phyloP scores from a whole-genome alignment of 2,113 vertebrate genomes.

The Nibea coibor region DNA sequence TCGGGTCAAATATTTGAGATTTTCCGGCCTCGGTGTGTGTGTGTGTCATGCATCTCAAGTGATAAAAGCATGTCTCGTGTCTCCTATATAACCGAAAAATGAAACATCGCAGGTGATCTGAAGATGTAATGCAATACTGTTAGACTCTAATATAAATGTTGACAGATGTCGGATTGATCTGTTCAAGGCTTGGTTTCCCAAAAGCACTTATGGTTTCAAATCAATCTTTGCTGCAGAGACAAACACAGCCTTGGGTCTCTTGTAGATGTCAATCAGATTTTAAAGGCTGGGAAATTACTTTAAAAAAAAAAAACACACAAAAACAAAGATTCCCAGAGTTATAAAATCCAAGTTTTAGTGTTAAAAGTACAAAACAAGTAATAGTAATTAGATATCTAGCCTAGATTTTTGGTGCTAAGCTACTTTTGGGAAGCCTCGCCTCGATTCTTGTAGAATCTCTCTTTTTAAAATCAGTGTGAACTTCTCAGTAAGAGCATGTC shows the following conservation, averaged over 20 bases:
- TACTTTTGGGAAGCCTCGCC: conserved; percentile 50
- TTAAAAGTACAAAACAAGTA: background rate
- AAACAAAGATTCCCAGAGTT: background rate
- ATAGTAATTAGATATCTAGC: conserved; percentile 29
- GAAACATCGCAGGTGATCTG: conserved; percentile 45
- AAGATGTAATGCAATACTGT: conserved; percentile 48
- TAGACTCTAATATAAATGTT: conserved; percentile 48
- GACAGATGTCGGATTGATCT: background rate
- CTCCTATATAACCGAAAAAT: conserved; percentile 24
- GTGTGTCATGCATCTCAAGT: conserved; percentile 29
- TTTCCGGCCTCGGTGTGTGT: background rate
- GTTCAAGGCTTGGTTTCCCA: conserved; percentile 52
- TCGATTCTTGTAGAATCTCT: conserved; percentile 60
- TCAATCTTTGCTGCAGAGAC: conserved; percentile 6
- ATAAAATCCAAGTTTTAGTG: background rate
- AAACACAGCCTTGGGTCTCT: background rate
- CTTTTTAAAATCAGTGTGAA: conserved; percentile 30
- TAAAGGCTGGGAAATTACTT: conserved; percentile 3
- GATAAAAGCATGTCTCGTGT: conserved; percentile 37
- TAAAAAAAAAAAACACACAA: background rate
- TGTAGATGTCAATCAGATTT: conserved; percentile 21
- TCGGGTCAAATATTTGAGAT: conserved; percentile 23
- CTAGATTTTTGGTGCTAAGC: conserved; percentile 53
- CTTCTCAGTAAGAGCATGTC: conserved; percentile 36
- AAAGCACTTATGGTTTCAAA: conserved; percentile 3